Base-by-base conservation (phyloP, 2,113 vertebrate species). In the Ivindomyrus marchei region DNA sequence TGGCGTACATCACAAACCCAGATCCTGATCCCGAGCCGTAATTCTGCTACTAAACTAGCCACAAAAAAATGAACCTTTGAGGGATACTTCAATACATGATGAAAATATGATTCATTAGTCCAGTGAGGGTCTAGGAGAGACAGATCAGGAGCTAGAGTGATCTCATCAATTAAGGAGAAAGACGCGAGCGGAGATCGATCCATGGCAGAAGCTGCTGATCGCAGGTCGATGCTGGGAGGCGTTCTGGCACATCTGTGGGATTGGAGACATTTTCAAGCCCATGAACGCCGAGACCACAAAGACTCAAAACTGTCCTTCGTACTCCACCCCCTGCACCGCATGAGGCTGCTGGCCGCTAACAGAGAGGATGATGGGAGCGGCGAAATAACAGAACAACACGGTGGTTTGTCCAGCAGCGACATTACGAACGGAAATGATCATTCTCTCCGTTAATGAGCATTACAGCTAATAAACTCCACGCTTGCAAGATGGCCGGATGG, bases 161-260 rank as follows among this genome's bases (percentile, higher is more conserved):
- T 87, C 74, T 80, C 74, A 52, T 87, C 27, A 36, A 52, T 53
- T 53, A 53, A n/a, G 50, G 13, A 87, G 86, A 87, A 49, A 39
- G n/a, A 56, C 17, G 4, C 4, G 5, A 39, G 15, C 36, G 39
- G n/a, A 8, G 50, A 56, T 36, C n/a, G 27, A 88, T 24, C 13
- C 46, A 13, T 24, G 19, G 31, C 31, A 53, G 88, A 74, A 21
- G 6, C 21, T 9, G 89, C 84, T 15, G 85, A 89, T 89, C 88
- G 70, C 83, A 47, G 39, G 21, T 89, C 91, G 62, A 52, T 4
- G 91, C 89, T 74, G 46, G 56, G 87, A 24, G 62, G n/a, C n/a
- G 3, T 27, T 31, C 62, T 4, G 27, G 10, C n/a, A 4, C 62
- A 11, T 27, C n/a, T 13, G 62, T 3, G 62, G 62, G 62, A 31